Base-by-base conservation (phyloP, 2,797 vertebrate genomes). In the Tokudaia muenninki region DNA sequence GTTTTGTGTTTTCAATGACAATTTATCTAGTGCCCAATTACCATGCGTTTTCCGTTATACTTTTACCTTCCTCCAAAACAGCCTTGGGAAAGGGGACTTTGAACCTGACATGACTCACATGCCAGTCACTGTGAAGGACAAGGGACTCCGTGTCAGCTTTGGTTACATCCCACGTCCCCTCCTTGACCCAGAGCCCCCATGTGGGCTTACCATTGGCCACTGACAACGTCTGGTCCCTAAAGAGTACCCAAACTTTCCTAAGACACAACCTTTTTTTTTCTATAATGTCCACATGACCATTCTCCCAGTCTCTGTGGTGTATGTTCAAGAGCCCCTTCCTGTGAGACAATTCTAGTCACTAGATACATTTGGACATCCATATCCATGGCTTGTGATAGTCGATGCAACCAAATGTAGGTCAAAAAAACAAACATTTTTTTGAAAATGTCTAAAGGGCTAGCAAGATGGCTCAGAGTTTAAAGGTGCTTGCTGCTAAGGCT, bases 1-100 rank as follows among this genome's bases (percentile, higher is more conserved):
- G 21, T 37, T 17, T 92, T 92, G 67, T 72, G 55, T 83, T 96
- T 95, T 90, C 61, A 86, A 72, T 70, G 55, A 72, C 88, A 91
- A 79, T 22, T 61, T 90, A 74, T 87, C 12, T 83, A 8, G 24
- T 61, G 59, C 4, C 3, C 6, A 74, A 87, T 21, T 55, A 72
- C 44, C 50, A 67, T 34, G 34, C 1, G 59, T 29, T 79, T 61
- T 95, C 37, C 16, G 24, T 4, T 94, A 75, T 12, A 7, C 24
- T 86, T 59, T n/a, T 75, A 24, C 17, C 21, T 92, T 47, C 79
- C 44, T 13, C 50, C 34, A 57, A 79, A 87, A 61, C 34, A 78
- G 59, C 5, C 82, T 93, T 72, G 50, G 22, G 55, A 63, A 95
- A 81, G 57, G 12, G 7, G 19, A 86, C 19, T 80, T 67, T 61